Conservation (phyloP, 2,888 invertebrate species). For the Microdon myrmicae region DNA sequence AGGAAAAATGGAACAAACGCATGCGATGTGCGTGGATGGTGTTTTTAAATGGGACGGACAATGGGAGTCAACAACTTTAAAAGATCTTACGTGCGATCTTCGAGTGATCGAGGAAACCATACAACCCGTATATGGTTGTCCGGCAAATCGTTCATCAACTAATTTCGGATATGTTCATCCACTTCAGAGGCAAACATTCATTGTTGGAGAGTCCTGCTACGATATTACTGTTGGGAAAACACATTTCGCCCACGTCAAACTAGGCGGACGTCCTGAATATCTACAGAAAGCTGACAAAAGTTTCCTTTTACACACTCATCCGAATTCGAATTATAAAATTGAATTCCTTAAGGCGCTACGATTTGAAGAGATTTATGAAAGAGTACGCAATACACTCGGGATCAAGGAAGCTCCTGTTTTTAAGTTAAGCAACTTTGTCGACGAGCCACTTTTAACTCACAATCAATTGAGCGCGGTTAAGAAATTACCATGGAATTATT, state of each 20-base stretch:
- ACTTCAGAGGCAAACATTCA: slow-evolving; percentile 49
- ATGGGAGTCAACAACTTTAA: slow-evolving; percentile 25
- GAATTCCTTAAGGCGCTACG: slow-evolving; percentile 56
- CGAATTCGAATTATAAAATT: slow-evolving; percentile 55
- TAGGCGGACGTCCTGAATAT: slow-evolving; percentile 44
- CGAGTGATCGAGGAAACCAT: slow-evolving; percentile 57
- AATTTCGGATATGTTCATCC: slow-evolving; percentile 58
- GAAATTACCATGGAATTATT: slow-evolving; percentile 59
- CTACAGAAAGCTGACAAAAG: slow-evolving; percentile 48
- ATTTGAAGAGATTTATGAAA: slow-evolving; percentile 56
- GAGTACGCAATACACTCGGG: slow-evolving; percentile 47
- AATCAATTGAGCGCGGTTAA: slow-evolving; percentile 55
- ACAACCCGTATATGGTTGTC: slow-evolving; percentile 54
- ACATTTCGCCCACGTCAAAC: slow-evolving; percentile 56
- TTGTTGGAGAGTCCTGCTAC: slow-evolving; percentile 59
- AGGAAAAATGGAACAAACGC: slow-evolving; percentile 29
- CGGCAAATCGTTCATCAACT: slow-evolving; percentile 47
- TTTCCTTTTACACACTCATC: slow-evolving; percentile 53
- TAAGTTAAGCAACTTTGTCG: slow-evolving; percentile 53
- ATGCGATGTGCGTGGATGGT: slow-evolving; percentile 40
- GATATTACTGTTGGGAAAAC: slow-evolving; percentile 54
- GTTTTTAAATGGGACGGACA: slow-evolving; percentile 28
- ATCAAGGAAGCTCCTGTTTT: slow-evolving; percentile 51
- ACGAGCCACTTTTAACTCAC: slow-evolving; percentile 54
- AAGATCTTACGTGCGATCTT: slow-evolving; percentile 56